Base-by-base conservation (phyloP, 92 coral and sea anemone species). In the Palythoa grandiflora region DNA sequence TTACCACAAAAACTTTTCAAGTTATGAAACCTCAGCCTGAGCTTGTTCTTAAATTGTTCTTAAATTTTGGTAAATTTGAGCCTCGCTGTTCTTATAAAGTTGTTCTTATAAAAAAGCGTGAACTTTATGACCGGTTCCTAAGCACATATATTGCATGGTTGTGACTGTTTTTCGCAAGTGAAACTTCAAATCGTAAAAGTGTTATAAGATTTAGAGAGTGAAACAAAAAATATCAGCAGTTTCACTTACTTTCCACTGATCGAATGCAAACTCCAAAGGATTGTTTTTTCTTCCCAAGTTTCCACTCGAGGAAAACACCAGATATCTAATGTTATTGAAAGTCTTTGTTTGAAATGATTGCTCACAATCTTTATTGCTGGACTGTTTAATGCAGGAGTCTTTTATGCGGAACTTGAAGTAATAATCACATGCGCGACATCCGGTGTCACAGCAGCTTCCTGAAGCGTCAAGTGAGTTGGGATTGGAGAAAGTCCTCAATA, bases 231-330 rank as follows among this genome's bases (percentile, higher is more conserved):
- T 20, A 20, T 66, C 37, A 9, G 28, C 14, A 71, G 38, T 51
- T 12, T 28, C 2, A 21, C 88, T 61, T 93, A 94, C 98, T 91
- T 89, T 91, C 98, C 98, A 95, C 1, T 91, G 86, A 3, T 89
- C 47, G 57, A 91, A 92, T 12, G 83, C 57, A 90, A 85, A 87
- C 5, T 81, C 80, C 73, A 95, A 40, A 7, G 98, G 98, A 79
- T 95, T 95, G 5, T 50, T 57, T 2, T 52, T 73, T 12, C 87
- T 83, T 12, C 91, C 89, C 68, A 94, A 84, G 66, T n/a, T 71
- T 66, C 88, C 93, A 61, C 77, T 75, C 73, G 38, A 68, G 40
- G 77, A 61, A 51, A 95, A 95, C 71, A 95, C 98, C 15, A 95
- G 73, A 47, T 91, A 71, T 55, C 89, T 93, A 47, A 87, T 89